Percentiles rank a stretch among this genome's conserved stretches.
phyloP scores from a whole-genome alignment of 2,797 vertebrate genomes.

The Epinephelus awoara region DNA sequence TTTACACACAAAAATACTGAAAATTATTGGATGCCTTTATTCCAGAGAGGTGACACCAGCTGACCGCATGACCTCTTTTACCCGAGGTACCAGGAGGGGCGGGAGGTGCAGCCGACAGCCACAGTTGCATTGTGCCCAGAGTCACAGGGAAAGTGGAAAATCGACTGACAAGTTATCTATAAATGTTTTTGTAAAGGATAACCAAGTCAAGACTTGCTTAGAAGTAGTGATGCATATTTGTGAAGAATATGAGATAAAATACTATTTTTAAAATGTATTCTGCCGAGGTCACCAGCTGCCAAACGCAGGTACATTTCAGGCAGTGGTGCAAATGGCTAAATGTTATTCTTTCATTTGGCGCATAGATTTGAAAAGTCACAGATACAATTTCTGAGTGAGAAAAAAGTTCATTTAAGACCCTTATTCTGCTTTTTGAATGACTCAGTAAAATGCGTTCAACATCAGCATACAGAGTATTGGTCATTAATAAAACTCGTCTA shows the following conservation, averaged over 20 bases:
- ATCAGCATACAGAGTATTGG: too few species aligned
- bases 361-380: too few species aligned
- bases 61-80: constrained; percentile 29
- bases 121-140: neutral
- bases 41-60: neutral
- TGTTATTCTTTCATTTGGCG: too few species aligned
- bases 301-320: too few species aligned
- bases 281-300: too few species aligned
- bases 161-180: too few species aligned
- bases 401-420: too few species aligned
- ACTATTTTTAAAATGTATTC: neutral
- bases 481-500: too few species aligned
- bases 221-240: neutral
- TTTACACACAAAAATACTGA: neutral
- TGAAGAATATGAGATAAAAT: neutral
- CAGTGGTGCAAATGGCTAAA: too few species aligned
- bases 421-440: neutral
- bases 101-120: neutral
- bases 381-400: too few species aligned
- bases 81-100: constrained; percentile 6
- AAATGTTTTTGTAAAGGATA: neutral
- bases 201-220: neutral
- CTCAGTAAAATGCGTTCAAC: neutral
- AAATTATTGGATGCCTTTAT: neutral
- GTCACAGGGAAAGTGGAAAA: neutral